These are phyloP conservation scores for Scaptomyza graminum DNA, from an alignment of 1,140 invertebrate species.

Conservation along the genomic window DNA sequence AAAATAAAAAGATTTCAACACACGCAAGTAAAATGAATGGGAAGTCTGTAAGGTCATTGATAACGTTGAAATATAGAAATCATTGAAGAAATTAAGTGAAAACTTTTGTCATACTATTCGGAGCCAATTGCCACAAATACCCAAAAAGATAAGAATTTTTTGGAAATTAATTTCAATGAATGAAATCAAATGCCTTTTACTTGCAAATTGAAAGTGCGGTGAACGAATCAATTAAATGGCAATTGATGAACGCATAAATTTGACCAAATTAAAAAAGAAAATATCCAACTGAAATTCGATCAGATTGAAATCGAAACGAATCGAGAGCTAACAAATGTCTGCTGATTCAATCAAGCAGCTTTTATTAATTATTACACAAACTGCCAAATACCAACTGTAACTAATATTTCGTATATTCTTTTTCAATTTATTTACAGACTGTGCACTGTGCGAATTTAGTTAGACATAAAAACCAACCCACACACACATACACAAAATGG, in stretches of 20 bases:
- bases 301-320: background rate
- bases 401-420: conserved; percentile 16
- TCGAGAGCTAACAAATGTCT: conserved; percentile 44
- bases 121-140: conserved; percentile 42
- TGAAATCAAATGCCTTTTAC: conserved; percentile 45
- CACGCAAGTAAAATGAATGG: conserved; percentile 23
- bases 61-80: conserved; percentile 46
- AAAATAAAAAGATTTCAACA: background rate
- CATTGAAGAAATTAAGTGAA: conserved; percentile 49
- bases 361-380: conserved; percentile 17
- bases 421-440: conserved; percentile 42
- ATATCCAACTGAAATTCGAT: conserved; percentile 17
- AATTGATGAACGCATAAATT: conserved; percentile 47
- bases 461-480: conserved; percentile 9
- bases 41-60: conserved; percentile 43
- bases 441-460: conserved; percentile 35
- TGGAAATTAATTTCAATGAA: conserved; percentile 54
- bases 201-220: conserved; percentile 58
- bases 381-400: conserved; percentile 2
- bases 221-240: conserved; percentile 68
- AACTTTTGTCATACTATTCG: conserved; percentile 13
- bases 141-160: background rate
- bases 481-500: conserved; percentile 63
- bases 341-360: conserved; percentile 40
- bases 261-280: conserved; percentile 42